Percentiles rank a stretch among this genome's conserved stretches.
Evolutionary conservation across 2,888 invertebrate genomes (phyloP).

Genomic region (Diloba caeruleocephala): DNA sequence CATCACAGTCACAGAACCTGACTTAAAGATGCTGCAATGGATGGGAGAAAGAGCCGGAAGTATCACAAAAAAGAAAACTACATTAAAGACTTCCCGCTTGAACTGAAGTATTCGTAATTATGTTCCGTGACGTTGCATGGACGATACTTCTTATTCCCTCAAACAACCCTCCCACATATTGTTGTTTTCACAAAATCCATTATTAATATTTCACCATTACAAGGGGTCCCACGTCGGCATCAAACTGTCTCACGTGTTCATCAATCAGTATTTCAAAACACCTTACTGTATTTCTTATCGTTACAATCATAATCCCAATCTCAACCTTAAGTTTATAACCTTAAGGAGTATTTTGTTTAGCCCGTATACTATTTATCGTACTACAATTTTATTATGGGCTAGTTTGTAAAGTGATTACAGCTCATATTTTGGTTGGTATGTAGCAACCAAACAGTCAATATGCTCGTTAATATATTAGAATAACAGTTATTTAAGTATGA

Average conservation of each 20-base stretch:
- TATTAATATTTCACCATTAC: slow-evolving; percentile 40
- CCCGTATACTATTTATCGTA: slow-evolving; percentile 8
- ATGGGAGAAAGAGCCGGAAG: no score
- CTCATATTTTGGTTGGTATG: slow-evolving; percentile 33
- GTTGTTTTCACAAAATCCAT: slow-evolving; percentile 25
- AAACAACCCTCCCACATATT: slow-evolving; percentile 9
- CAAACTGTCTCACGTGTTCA: slow-evolving; percentile 30
- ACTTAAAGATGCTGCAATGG: no score
- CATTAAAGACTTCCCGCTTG: no score
- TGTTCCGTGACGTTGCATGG: neutral
- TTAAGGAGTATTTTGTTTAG: slow-evolving; percentile 19
- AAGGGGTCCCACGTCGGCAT: slow-evolving; percentile 21
- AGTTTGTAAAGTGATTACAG: slow-evolving; percentile 40
- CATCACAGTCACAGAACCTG: no score
- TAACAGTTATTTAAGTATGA: slow-evolving; percentile 17
- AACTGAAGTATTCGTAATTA: no score
- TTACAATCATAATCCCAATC: slow-evolving; percentile 11
- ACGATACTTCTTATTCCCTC: neutral
- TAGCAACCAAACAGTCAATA: slow-evolving; percentile 17
- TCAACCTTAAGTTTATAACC: neutral
- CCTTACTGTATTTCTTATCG: slow-evolving; percentile 2
- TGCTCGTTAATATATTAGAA: slow-evolving; percentile 10
- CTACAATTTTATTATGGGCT: slow-evolving; percentile 29
- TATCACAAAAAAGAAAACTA: slow-evolving; percentile 11
- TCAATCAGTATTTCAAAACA: slow-evolving; percentile 50